Evolutionary conservation across 2,113 vertebrate species (phyloP), one percentile per base, ranked within the genome.

Genomic region (Corythornis vintsioides): DNA sequence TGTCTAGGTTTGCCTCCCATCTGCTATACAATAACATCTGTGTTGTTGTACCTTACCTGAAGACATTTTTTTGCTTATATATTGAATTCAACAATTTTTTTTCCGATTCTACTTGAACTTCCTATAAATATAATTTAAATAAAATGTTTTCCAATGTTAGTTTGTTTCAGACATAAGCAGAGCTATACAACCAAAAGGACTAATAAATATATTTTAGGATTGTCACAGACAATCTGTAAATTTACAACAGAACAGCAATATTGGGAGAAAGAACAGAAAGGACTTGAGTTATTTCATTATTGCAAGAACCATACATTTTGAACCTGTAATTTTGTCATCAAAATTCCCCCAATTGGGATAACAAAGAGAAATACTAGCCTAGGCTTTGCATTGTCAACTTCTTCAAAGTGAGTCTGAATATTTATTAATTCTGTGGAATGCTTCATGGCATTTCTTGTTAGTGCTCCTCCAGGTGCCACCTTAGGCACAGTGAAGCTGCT

Each of bases 31-130:
- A 11, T 40, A 83, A 78, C 18, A 55, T 55, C 55, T 60, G 15
- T 1, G 0, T 29, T 29, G 42, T 11, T 0, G 0, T 40, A 69
- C 3, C 15, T 72, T 53, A 63, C 5, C 15, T 20, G 15, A 35
- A 93, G 7, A 75, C 48, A 13, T 31, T 10, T 8, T 80, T 71
- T 53, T 59, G 1, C 22, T 77, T 52, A 11, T 42, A 6, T 47
- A 69, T 60, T 45, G 12, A 73, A 56, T 73, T 89, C 20, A 81
- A 9, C 4, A 24, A 14, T 7, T 55, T 87, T 87, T 70, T 69
- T 65, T 73, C 31, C 15, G 8, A 65, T 87, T 73, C 31, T 73
- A 48, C 10, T 73, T 17, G 6, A 9, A 14, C 31, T 77, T 77
- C 8, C 31, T 42, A 45, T 8, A 52, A 50, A 67, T 9, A 11